Evolutionary conservation across 2,888 invertebrate genomes (phyloP), one percentile per base, ranked within the genome.

Genomic region (Muschampia staudingeri): DNA sequence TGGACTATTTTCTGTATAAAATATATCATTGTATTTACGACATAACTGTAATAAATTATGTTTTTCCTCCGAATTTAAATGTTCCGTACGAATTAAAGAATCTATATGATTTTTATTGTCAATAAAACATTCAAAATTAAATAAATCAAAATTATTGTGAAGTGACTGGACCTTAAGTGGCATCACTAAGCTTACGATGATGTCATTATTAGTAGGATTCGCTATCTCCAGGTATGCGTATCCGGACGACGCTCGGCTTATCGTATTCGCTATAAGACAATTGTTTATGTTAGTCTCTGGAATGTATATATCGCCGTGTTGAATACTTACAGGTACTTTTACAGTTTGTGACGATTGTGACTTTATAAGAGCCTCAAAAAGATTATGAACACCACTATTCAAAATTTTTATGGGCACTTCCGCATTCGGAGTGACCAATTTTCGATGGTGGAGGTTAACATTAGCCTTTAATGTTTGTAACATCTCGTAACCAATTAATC

Each of bases 131-230:
- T 44, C 44, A 44, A 11, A 70, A 40, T 70, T 70, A 70, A 70
- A 70, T 70, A 70, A 40, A 16, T 42, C 40, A 70, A 70, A 70
- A n/a, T 70, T 70, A 37, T 70, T 40, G 5, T 70, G 16, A 40
- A 70, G 1, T n/a, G 42, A 40, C n/a, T 70, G 70, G 37, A 37
- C 70, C 37, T 19, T 40, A 70, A 70, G 16, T 40, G 40, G 70
- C 9, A 9, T 14, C 1, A n/a, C 40, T 40, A 70, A 19, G 40
- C 70, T 40, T 12, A 70, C 37, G 19, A 70, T 70, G 16, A 70
- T 70, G 70, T 70, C 70, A 40, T 40, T 70, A 40, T 70, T 70
- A 70, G 40, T 70, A n/a, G 70, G 70, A 19, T 70, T 70, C 37
- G 40, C 7, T 37, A 70, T 70, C 70, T 70, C 19, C 37, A 69